phyloP scores from a whole-genome alignment of 1,140 invertebrate genomes.

The Heliothis virescens region DNA sequence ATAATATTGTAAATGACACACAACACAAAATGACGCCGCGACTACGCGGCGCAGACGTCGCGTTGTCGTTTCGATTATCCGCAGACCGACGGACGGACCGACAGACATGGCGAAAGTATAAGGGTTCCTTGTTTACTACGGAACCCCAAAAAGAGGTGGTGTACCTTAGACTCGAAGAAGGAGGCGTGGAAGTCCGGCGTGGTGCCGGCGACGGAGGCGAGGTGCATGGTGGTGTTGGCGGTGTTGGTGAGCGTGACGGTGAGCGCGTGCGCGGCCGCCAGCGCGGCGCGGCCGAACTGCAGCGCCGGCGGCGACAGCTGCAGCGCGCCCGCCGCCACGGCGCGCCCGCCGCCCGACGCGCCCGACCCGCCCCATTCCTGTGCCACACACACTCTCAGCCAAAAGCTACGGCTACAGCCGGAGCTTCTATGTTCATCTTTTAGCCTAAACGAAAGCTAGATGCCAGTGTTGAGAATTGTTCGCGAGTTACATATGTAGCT shows the following conservation, averaged over 20 bases:
- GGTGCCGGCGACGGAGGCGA: conserved; percentile 79
- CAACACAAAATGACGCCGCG: too few relatives aligned
- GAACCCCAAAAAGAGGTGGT: too few relatives aligned
- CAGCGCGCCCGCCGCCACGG: conserved; percentile 58
- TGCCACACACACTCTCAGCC: background rate
- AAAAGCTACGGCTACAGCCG: too few relatives aligned
- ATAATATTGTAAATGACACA: too few relatives aligned
- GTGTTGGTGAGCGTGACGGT: conserved; percentile 76
- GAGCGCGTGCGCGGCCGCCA: conserved; percentile 69
- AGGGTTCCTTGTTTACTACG: too few relatives aligned
- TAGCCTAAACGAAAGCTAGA: background rate
- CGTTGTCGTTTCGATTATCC: too few relatives aligned
- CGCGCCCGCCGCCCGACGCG: conserved; percentile 36
- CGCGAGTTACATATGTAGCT: too few relatives aligned
- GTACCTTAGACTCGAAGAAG: conserved; percentile 81
- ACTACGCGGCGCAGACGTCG: too few relatives aligned
- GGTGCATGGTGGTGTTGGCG: conserved; percentile 77
- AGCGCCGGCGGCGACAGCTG: conserved; percentile 65
- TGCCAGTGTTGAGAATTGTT: too few relatives aligned
- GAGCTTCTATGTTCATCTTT: background rate
- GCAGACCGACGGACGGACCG: too few relatives aligned
- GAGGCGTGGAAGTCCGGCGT: conserved; percentile 81
- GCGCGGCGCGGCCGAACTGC: conserved; percentile 66
- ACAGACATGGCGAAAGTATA: too few relatives aligned
- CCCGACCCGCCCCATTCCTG: conserved; percentile 74